Evolutionary conservation across 2,888 invertebrate species (phyloP).

Genomic region (Noctua pronuba): DNA sequence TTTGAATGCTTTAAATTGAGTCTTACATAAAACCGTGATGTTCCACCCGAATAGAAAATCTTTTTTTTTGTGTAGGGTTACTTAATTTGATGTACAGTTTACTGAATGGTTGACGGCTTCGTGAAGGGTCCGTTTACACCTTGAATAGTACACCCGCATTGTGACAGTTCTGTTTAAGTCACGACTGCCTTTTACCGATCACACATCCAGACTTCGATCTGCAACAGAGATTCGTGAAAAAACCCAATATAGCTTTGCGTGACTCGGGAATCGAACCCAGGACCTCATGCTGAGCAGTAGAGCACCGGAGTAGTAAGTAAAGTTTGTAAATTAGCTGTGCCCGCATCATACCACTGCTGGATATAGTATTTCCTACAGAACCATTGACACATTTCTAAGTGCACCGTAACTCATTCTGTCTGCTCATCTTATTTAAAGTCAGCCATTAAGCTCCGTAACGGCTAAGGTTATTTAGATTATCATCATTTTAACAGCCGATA

Average conservation of each 20-base stretch:
- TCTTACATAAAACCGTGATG: not conserved
- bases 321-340: not conserved
- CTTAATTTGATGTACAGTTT: not conserved
- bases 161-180: not conserved
- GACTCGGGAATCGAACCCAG: not conserved
- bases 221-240: not conserved
- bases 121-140: not conserved
- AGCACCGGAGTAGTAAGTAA: not conserved
- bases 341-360: too few relatives aligned
- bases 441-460: slow-evolving; percentile 23
- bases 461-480: slow-evolving; percentile 27
- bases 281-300: not conserved
- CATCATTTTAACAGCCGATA: slow-evolving; percentile 36
- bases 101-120: not conserved
- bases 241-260: not conserved
- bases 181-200: not conserved
- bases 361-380: not conserved
- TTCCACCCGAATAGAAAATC: not conserved
- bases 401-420: slow-evolving; percentile 8
- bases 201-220: not conserved
- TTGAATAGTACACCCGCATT: not conserved
- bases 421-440: slow-evolving; percentile 20
- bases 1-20: not conserved
- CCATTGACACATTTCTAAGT: not conserved
- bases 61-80: not conserved